Base-by-base conservation (phyloP, 2,113 vertebrate genomes). In the Tachycineta bicolor region DNA sequence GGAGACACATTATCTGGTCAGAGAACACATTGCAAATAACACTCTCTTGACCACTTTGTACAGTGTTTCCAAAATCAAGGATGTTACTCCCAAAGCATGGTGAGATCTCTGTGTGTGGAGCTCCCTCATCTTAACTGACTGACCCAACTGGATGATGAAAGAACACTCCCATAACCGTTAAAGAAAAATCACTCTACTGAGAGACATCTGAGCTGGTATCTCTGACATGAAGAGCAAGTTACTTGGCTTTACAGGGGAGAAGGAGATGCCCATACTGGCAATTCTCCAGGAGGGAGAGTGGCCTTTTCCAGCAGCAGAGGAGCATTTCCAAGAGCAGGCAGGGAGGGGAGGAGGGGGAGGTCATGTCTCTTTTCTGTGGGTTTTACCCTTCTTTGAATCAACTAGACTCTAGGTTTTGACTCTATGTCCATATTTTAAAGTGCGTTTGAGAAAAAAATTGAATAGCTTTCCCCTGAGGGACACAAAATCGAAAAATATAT, bases 261-360 rank as follows among this genome's bases (percentile, higher is more conserved):
- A 44, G 34, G 14, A 77, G 39, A 26, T 73, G 39, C 12, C 43
- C 20, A 4, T 0, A 0, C 5, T 24, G n/a, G 39, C 1, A 4
- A n/a, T 37, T 39, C 17, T 58, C 50, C 34, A 41, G 37, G 28
- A 55, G 9, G 9, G 22, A 89, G 9, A 19, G 19, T 59, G 52
- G 41, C 34, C n/a, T 43, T 39, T 47, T 28, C 37, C 75, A 70
- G 55, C 34, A 70, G 25, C 25, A 29, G 10, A 39, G 41, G 2
- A 68, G 41, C 0, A 1, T 33, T 18, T 52, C 75, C 29, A 46
- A 56, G 3, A n/a, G 25, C 22, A 49, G n/a, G 15, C 2, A 6
- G n/a, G 14, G 13, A 89, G 46, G 16, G 31, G 46, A 56, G 10
- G 14, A 89, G 34, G 28, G n/a, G 21, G 15, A 41, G 11, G 19